Conservation (phyloP, 2,888 invertebrate genomes). For the Napeogenes inachia region DNA sequence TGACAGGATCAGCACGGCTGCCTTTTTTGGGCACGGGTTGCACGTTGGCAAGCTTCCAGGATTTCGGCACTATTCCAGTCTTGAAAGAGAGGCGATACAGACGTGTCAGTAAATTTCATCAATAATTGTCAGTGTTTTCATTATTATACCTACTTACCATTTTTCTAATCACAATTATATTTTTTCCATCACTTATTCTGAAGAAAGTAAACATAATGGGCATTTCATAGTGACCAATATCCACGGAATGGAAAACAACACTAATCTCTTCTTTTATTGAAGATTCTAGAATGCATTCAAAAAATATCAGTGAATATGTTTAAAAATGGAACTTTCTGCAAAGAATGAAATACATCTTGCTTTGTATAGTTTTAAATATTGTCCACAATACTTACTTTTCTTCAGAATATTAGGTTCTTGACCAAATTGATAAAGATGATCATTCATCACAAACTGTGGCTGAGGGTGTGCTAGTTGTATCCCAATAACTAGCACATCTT, state of each 20-base stretch:
- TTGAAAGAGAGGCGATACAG: no score
- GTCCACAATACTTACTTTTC: constrained; percentile 42
- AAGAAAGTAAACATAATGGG: constrained; percentile 66
- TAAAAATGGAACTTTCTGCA: neutral
- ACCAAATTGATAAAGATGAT: constrained; percentile 50
- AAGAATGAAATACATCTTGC: no score
- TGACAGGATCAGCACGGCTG: no score
- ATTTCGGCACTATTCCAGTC: no score
- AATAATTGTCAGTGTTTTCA: no score
- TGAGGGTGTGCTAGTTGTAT: constrained; percentile 55
- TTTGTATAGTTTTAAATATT: neutral
- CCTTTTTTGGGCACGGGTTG: no score
- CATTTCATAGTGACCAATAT: constrained; percentile 65
- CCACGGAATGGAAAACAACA: constrained; percentile 40
- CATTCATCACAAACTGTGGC: constrained; percentile 46
- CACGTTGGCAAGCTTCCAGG: no score
- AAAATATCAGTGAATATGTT: neutral
- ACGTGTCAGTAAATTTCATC: no score
- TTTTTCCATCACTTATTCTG: constrained; percentile 39
- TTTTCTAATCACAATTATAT: constrained; percentile 58
- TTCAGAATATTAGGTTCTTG: constrained; percentile 39
- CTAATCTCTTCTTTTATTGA: constrained; percentile 40
- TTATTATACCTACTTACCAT: constrained; percentile 50
- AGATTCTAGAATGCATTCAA: constrained; percentile 31
- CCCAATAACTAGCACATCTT: constrained; percentile 49